Evolutionary conservation across 2,113 vertebrate species (phyloP), one percentile per base, ranked within the genome.

Genomic region (Sturnira hondurensis): DNA sequence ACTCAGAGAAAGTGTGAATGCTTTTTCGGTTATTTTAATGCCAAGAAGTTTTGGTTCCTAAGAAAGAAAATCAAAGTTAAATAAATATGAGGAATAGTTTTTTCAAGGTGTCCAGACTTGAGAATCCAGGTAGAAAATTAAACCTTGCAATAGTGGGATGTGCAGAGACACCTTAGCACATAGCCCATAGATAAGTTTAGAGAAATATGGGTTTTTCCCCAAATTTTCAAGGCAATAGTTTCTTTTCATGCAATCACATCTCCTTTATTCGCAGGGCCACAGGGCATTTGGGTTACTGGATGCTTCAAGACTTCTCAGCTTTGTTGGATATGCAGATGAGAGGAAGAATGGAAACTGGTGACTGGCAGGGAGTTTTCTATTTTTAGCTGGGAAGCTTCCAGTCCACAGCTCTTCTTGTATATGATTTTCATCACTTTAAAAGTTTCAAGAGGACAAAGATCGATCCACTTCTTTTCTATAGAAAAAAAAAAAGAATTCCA

Each of bases 401-500:
- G 52, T 43, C 15, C 52, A 58, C 68, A 43, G 22, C 58, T 93
- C 88, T 91, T 56, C 50, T 88, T 52, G 36, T 50, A 86, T 76
- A 67, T 86, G 80, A 96, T 92, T 96, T 97, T 97, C 97, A 96
- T 76, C 80, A 61, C 68, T 97, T 96, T 95, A 67, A 93, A 97
- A 96, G 56, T 96, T 96, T 73, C 74, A 96, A 33, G 90, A 86
- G 76, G 96, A 97, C 94, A 95, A 97, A 97, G 95, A 97, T 88
- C 81, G 91, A 87, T 93, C 89, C 74, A 54, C n/a, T 97, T 97
- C 36, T 76, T 54, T 97, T 97, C 92, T 95, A 97, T 97, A 93
- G 77, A 89, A 97, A 89, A 19, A 38, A 89, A 97, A 89, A 19
- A 38, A 43, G 26, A 73, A 90, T 89, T 2, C 5, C 16, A 78